Base-by-base conservation (phyloP, 2,113 vertebrate species). In the Elanoides forficatus region DNA sequence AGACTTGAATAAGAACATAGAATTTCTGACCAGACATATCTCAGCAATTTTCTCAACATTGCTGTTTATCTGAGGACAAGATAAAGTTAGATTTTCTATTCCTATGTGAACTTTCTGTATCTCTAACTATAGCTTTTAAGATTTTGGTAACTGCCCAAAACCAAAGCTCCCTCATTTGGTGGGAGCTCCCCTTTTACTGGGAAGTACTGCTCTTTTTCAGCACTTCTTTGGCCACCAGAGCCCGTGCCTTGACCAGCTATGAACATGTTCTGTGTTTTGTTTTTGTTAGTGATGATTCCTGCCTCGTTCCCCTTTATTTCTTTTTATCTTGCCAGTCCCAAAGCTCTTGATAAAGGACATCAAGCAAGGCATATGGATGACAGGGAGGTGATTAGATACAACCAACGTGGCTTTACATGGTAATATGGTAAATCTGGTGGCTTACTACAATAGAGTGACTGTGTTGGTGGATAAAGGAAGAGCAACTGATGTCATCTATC, bases 121-220 rank as follows among this genome's bases (percentile, higher is more conserved):
- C 11, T 53, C 40, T 32, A 45, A 29, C 27, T 76, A 5, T 13
- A 20, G 11, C 30, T 72, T 25, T 26, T 56, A 29, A 53, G 27
- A 65, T n/a, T 25, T 40, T 38, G 9, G 23, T 10, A n/a, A 27
- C 11, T 30, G 14, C 9, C 14, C 25, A 27, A 22, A 53, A 2
- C 16, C 15, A 22, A n/a, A 52, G 26, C 6, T 45, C 10, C 6
- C 10, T 50, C 6, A 2, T 14, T 2, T 16, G 27, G 5, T 10
- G 32, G 18, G 34, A 78, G 25, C 42, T 62, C 15, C 42, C 8
- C 4, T 45, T 50, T 52, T 29, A 23, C 25, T 67, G n/a, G 26
- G 48, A 43, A 48, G 12, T 4, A 43, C 45, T 60, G 14, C 9
- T 48, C 2, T 10, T 16, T 81, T 34, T 30, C 32, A 29, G 21